phyloP scores from a whole-genome alignment of 2,888 invertebrate species.

The Ophion slaviceki region DNA sequence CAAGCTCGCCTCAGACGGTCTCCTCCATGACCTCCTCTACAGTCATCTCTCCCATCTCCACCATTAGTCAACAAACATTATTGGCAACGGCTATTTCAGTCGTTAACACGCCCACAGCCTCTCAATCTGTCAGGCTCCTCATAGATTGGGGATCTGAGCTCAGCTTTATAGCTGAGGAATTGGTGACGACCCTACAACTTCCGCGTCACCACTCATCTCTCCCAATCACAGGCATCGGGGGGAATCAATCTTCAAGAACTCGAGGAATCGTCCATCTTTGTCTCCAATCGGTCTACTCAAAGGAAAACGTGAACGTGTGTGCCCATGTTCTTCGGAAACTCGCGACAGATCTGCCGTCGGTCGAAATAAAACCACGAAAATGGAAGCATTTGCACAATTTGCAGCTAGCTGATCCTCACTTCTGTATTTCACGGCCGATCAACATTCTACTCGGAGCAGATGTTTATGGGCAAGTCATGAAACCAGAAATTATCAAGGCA shows the following conservation, averaged over 20 bases:
- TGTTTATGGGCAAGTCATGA: slow-evolving; percentile 11
- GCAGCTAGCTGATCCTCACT: slow-evolving; percentile 11
- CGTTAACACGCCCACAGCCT: slow-evolving; percentile 13
- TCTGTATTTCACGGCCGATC: slow-evolving; percentile 10
- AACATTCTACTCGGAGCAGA: slow-evolving; percentile 13
- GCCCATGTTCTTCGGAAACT: slow-evolving; percentile 25
- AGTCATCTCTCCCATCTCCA: background rate
- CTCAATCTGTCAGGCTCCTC: slow-evolving; percentile 38
- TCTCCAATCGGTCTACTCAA: background rate
- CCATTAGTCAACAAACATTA: background rate
- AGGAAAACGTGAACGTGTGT: background rate
- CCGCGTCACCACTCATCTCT: slow-evolving; percentile 6
- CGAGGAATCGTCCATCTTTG: slow-evolving; percentile 2
- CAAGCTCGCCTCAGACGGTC: background rate
- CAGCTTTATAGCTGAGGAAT: slow-evolving; percentile 40
- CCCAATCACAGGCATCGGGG: slow-evolving; percentile 2
- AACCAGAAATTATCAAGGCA: background rate
- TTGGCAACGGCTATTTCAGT: slow-evolving; percentile 37
- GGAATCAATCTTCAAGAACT: slow-evolving; percentile 4
- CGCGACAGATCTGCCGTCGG: slow-evolving; percentile 10
- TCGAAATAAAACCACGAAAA: background rate
- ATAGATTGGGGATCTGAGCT: slow-evolving; percentile 56
- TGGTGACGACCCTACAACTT: slow-evolving; percentile 20
- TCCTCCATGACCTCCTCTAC: slow-evolving; percentile 8
- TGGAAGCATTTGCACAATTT: slow-evolving; percentile 13